Conservation (phyloP, 2,888 invertebrate genomes). For the Villa cingulata region DNA sequence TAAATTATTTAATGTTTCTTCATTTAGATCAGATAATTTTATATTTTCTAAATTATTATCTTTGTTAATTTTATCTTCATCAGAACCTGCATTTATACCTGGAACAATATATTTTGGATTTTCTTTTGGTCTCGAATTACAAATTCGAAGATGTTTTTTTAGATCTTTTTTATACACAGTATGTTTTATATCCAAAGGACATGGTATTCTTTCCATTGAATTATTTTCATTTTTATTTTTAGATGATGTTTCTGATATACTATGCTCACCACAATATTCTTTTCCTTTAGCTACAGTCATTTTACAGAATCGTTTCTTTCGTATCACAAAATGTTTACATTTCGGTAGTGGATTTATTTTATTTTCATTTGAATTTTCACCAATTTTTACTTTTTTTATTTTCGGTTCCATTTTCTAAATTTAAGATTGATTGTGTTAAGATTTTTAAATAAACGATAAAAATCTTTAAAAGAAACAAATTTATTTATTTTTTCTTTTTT, state of each 20-base stretch:
- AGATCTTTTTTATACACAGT: slow-evolving; percentile 52
- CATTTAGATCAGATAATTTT: slow-evolving; percentile 33
- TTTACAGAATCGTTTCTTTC: slow-evolving; percentile 61
- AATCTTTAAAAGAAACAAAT: no score
- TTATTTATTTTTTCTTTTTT: no score
- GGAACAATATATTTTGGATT: slow-evolving; percentile 37
- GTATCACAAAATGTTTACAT: slow-evolving; percentile 50
- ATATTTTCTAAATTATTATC: slow-evolving; percentile 12
- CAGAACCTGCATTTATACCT: slow-evolving; percentile 22
- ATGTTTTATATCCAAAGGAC: slow-evolving; percentile 63
- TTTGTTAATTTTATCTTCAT: slow-evolving; percentile 3
- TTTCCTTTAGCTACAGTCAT: slow-evolving; percentile 58
- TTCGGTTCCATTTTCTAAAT: slow-evolving; percentile 1
- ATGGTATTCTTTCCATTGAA: slow-evolving; percentile 42
- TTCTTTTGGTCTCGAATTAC: slow-evolving; percentile 49
- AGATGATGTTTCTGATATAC: slow-evolving; percentile 14
- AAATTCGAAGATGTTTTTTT: slow-evolving; percentile 54
- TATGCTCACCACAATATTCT: slow-evolving; percentile 61
- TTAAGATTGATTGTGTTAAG: no score
- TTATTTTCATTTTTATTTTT: slow-evolving; percentile 13
- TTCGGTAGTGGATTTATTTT: slow-evolving; percentile 20
- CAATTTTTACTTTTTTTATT: slow-evolving; percentile 7
- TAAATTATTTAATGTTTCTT: slow-evolving; percentile 30
- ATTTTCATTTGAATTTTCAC: not conserved
- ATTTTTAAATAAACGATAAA: no score